Percentiles rank a stretch among this genome's conserved stretches.
These are phyloP conservation scores for Drosophila navojoa DNA, from an alignment of 1,140 invertebrate species.

Conservation along the genomic window DNA sequence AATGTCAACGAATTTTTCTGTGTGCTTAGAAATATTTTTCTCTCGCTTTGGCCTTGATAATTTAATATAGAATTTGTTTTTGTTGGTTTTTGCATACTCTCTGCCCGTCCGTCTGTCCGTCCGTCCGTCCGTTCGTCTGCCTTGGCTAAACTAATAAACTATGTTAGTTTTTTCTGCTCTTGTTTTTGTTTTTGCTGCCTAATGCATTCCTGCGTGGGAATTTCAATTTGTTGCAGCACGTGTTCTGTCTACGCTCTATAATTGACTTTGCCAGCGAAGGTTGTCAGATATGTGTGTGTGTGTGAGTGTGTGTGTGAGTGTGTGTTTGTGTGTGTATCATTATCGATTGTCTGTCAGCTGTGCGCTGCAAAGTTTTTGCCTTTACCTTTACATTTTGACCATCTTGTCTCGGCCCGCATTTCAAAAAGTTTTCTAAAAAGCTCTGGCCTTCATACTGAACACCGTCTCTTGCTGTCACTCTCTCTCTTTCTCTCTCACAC, in stretches of 20 bases:
- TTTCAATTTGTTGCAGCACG: slow-evolving; percentile 61
- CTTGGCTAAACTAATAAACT: slow-evolving; percentile 33
- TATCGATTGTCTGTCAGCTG: slow-evolving; percentile 54
- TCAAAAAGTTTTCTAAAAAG: slow-evolving; percentile 41
- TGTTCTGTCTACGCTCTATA: slow-evolving; percentile 41
- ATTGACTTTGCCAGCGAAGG: slow-evolving; percentile 48
- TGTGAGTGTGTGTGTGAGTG: neutral
- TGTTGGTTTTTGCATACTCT: neutral
- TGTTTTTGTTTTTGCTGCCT: slow-evolving; percentile 4
- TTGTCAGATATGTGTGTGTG: slow-evolving; percentile 6
- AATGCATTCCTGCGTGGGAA: slow-evolving; percentile 62
- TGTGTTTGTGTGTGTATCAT: neutral
- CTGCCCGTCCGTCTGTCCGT: neutral
- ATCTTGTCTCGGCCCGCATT: slow-evolving; percentile 63
- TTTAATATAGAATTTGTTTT: slow-evolving; percentile 46
- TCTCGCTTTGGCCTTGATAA: slow-evolving; percentile 41
- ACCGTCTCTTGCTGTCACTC: neutral
- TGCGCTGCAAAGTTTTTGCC: slow-evolving; percentile 23
- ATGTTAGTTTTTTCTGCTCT: slow-evolving; percentile 20
- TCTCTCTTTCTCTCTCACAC: neutral
- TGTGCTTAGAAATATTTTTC: slow-evolving; percentile 22
- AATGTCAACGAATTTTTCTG: slow-evolving; percentile 56
- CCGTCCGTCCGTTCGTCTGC: neutral
- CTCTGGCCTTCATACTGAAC: slow-evolving; percentile 58
- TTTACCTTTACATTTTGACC: slow-evolving; percentile 36